These are phyloP conservation scores for Anhinga rufa DNA, from an alignment of 2,113 vertebrate species.

Conservation along the genomic window DNA sequence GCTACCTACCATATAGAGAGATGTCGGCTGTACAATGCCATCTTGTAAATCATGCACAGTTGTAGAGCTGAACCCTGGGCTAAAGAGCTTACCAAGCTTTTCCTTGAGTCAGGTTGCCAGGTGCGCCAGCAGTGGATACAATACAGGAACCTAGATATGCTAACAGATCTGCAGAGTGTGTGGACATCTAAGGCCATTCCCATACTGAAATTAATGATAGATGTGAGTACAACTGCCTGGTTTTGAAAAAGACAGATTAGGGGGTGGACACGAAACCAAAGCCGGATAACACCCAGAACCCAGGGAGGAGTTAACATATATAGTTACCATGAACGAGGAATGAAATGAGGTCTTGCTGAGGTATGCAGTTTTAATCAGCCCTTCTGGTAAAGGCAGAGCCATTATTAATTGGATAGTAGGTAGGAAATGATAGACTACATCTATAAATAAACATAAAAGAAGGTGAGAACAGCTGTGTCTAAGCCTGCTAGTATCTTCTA, in stretches of 20 bases:
- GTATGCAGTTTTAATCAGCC: background rate
- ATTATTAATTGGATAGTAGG: constrained; percentile 27
- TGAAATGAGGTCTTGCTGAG: background rate
- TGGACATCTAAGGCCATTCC: background rate
- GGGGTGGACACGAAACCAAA: background rate
- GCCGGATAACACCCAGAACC: background rate
- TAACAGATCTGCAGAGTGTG: background rate
- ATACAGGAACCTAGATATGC: background rate
- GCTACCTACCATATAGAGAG: background rate
- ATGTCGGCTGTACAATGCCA: background rate
- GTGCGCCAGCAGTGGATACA: background rate
- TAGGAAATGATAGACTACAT: constrained; percentile 26
- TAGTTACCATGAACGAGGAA: background rate
- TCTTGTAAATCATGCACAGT: background rate
- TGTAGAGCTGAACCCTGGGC: background rate
- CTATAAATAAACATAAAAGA: constrained; percentile 15
- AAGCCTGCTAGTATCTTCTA: constrained; percentile 8
- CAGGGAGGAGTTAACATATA: background rate
- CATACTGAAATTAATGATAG: background rate
- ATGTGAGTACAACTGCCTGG: background rate
- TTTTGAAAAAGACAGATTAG: background rate
- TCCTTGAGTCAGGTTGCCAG: background rate
- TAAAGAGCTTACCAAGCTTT: background rate
- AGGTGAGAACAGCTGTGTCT: constrained; percentile 5
- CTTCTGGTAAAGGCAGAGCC: background rate